phyloP scores from a whole-genome alignment of 2,113 vertebrate species.

The Orcinus orca region DNA sequence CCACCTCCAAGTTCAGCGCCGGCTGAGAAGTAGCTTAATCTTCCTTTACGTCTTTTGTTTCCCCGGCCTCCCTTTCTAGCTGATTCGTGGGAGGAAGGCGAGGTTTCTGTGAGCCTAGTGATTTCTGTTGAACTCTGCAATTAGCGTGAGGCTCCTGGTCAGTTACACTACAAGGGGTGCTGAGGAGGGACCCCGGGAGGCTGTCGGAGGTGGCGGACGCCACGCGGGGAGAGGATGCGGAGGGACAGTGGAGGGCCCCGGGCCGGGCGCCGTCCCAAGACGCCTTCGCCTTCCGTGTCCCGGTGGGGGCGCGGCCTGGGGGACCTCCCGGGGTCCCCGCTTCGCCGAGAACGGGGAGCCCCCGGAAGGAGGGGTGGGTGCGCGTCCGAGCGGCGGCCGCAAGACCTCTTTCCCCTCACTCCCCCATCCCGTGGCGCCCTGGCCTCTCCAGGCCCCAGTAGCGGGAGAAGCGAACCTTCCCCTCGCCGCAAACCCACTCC shows the following conservation, averaged over 20 bases:
- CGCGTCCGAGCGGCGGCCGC: not conserved
- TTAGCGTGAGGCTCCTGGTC: not conserved
- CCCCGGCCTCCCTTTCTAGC: not conserved
- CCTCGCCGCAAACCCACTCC: not conserved
- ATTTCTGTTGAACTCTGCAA: not conserved
- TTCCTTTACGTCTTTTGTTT: slow-evolving; percentile 67
- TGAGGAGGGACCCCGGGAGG: not conserved
- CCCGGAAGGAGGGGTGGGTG: not conserved
- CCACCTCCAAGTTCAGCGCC: not conserved
- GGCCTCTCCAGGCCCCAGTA: not conserved
- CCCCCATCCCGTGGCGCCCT: not conserved
- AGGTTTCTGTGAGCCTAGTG: not conserved
- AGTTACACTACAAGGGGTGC: not conserved
- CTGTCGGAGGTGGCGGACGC: not conserved
- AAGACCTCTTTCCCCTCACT: fast-evolving
- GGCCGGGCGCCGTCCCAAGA: fast-evolving
- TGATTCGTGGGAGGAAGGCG: not conserved
- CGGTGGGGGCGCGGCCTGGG: fast-evolving
- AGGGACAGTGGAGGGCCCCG: not conserved
- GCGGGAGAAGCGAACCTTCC: no score
- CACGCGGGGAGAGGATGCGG: not conserved
- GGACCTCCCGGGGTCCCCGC: not conserved
- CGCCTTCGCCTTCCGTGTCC: not conserved
- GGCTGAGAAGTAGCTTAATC: not conserved
- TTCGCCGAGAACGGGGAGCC: not conserved